These are phyloP conservation scores for Euwallacea similis DNA, from an alignment of 1,140 invertebrate species.

Conservation along the genomic window DNA sequence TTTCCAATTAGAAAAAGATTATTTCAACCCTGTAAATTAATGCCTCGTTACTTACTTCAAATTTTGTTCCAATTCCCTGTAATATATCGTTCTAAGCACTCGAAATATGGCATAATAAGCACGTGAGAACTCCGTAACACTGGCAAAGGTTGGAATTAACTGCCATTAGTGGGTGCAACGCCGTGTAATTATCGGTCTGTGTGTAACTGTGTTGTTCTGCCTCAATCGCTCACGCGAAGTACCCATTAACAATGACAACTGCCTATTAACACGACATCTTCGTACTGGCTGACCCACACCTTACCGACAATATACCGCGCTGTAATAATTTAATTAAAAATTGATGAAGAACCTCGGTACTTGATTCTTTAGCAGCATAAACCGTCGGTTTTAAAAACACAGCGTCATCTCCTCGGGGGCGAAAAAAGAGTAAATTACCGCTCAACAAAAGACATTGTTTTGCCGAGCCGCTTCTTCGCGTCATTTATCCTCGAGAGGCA, in stretches of 20 bases:
- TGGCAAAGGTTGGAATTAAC: too few relatives aligned
- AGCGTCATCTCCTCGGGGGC: constrained; percentile 10
- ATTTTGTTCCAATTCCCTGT: neutral
- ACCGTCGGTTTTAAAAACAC: neutral
- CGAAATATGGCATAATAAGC: neutral
- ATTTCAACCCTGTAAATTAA: too few relatives aligned
- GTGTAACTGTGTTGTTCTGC: constrained; percentile 13
- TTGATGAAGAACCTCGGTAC: neutral
- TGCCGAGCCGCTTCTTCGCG: constrained; percentile 56
- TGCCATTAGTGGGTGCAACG: constrained; percentile 13
- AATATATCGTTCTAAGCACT: neutral
- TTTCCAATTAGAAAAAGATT: too few relatives aligned
- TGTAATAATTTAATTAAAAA: too few relatives aligned
- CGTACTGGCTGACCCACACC: too few relatives aligned
- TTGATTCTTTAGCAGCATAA: neutral
- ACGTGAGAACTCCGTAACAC: neutral
- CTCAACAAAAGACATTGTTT: constrained; percentile 60
- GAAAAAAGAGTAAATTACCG: constrained; percentile 51
- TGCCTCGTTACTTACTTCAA: neutral
- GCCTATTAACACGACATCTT: too few relatives aligned
- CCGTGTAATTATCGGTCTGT: constrained; percentile 18
- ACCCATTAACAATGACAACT: too few relatives aligned
- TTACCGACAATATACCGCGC: too few relatives aligned
- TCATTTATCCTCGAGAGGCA: constrained; percentile 58
- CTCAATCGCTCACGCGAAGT: neutral